These are phyloP conservation scores for Amphimedon queenslandica DNA, from an alignment of 37 sponge, comb jelly and placozoan species.

Conservation along the genomic window DNA sequence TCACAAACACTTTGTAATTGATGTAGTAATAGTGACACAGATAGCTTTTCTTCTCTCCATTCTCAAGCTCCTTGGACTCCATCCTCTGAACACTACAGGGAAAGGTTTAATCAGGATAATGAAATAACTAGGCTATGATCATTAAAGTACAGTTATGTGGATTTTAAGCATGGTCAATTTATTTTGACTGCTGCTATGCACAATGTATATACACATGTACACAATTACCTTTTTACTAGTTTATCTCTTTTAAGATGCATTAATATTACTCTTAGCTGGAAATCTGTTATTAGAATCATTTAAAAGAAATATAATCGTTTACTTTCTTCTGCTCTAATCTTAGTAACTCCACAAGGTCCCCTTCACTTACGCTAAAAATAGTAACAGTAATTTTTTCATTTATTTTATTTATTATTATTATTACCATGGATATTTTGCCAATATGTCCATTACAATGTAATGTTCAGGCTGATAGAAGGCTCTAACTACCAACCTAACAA, in stretches of 20 bases:
- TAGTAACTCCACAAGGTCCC: slow-evolving; percentile 30
- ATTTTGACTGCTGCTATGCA: too few species aligned
- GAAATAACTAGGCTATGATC: not conserved
- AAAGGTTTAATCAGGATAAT: not conserved
- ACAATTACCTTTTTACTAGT: slow-evolving; percentile 71
- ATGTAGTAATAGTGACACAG: slow-evolving; percentile 76
- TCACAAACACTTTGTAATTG: slow-evolving; percentile 89
- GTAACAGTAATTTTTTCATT: not conserved
- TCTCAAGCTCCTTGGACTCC: slow-evolving; percentile 31
- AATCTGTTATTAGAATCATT: too few species aligned
- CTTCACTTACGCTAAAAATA: slow-evolving; percentile 29
- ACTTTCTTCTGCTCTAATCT: slow-evolving; percentile 37
- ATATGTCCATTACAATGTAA: slow-evolving; percentile 65
- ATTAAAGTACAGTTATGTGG: not conserved
- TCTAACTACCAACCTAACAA: slow-evolving; percentile 61
- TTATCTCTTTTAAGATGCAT: slow-evolving; percentile 65
- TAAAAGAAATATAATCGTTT: too few species aligned
- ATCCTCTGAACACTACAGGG: slow-evolving; percentile 34
- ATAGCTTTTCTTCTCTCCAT: slow-evolving; percentile 16
- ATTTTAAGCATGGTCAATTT: too few species aligned
- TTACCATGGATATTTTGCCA: slow-evolving; percentile 76
- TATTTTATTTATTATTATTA: not conserved
- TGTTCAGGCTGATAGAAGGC: slow-evolving; percentile 65
- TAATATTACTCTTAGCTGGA: slow-evolving; percentile 54
- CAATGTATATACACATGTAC: too few species aligned